Percentiles rank a stretch among this genome's conserved stretches.
Evolutionary conservation across 2,888 invertebrate genomes (phyloP).

Genomic region (Stomorhina lunata): DNA sequence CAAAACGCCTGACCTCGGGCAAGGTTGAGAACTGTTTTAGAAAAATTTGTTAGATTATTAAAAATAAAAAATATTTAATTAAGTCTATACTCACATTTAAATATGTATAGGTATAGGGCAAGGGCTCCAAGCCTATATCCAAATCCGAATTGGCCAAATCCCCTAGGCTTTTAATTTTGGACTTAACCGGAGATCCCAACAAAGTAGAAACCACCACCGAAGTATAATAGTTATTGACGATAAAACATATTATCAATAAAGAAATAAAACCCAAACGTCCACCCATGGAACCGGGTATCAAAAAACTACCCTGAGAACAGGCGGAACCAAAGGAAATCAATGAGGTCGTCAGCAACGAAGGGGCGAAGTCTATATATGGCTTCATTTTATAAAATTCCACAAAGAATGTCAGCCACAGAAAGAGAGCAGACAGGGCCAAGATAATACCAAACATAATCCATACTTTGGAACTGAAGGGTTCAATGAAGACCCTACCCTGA

Average conservation of each 20-base stretch:
- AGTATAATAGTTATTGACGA: conserved; percentile 84
- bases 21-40: conserved; percentile 56
- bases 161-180: conserved; percentile 80
- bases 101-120: conserved; percentile 75
- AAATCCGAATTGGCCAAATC: conserved; percentile 82
- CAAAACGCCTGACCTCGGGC: conserved; percentile 71
- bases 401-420: conserved; percentile 77
- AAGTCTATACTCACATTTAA: conserved; percentile 71
- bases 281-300: conserved; percentile 79
- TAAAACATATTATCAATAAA: conserved; percentile 77
- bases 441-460: conserved; percentile 81
- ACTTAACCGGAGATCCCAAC: conserved; percentile 82
- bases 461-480: conserved; percentile 82
- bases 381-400: conserved; percentile 71
- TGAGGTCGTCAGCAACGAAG: conserved; percentile 75
- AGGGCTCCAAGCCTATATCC: conserved; percentile 81
- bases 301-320: conserved; percentile 80
- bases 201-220: conserved; percentile 84
- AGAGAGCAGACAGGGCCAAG: conserved; percentile 73
- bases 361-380: conserved; percentile 68
- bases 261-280: conserved; percentile 78
- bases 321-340: conserved; percentile 80
- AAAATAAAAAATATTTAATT: background rate
- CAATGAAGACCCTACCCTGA: conserved; percentile 82
- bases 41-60: background rate